Conservation (phyloP, 2,888 invertebrate species). For the Patella pellucida region DNA sequence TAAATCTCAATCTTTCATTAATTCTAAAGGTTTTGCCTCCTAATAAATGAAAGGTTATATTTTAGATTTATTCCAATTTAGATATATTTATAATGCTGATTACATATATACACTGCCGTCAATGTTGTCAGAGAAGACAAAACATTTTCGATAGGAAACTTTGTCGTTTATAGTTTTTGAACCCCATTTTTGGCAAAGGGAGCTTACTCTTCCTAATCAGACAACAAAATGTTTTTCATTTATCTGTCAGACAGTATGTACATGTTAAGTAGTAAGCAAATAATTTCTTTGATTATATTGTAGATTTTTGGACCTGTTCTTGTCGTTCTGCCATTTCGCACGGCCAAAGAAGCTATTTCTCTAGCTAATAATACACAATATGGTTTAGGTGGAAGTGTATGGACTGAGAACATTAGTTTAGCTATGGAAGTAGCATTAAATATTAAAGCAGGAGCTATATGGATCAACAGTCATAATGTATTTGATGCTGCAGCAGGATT, state of each 20-base stretch:
- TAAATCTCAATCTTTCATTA: background rate
- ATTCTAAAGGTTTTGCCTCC: background rate
- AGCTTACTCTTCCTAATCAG: background rate
- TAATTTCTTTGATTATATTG: constrained; percentile 14
- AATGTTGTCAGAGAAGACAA: too few relatives aligned
- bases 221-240: background rate
- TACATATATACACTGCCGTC: too few relatives aligned
- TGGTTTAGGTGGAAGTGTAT: constrained; percentile 74
- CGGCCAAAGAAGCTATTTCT: constrained; percentile 75
- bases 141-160: too few relatives aligned
- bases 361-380: constrained; percentile 75
- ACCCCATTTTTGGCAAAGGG: too few relatives aligned
- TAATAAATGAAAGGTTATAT: too few relatives aligned
- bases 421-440: constrained; percentile 74
- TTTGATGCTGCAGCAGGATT: constrained; percentile 74
- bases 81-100: too few relatives aligned
- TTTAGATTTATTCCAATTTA: too few relatives aligned
- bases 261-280: too few relatives aligned
- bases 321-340: constrained; percentile 73
- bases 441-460: constrained; percentile 74
- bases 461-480: constrained; percentile 75
- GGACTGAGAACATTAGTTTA: constrained; percentile 75
- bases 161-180: too few relatives aligned
- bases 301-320: constrained; percentile 73
- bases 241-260: background rate